Percentiles rank a stretch among this genome's conserved stretches.
These are phyloP conservation scores for Campoletis raptor DNA, from an alignment of 2,888 invertebrate genomes.

Conservation along the genomic window DNA sequence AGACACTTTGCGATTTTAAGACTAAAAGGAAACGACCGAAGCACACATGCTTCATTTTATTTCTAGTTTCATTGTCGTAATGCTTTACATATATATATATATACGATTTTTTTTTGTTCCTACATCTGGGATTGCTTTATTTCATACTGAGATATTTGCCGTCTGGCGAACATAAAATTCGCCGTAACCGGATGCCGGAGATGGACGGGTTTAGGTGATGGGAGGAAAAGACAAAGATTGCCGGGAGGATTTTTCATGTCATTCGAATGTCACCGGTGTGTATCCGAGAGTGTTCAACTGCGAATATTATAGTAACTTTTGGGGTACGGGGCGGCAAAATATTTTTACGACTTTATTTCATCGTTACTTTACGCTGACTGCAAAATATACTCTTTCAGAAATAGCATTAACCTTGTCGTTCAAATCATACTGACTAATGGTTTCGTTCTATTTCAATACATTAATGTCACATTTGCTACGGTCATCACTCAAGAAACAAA, in stretches of 20 bases:
- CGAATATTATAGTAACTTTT: slow-evolving; percentile 12
- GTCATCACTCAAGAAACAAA: background rate
- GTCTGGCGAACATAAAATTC: slow-evolving; percentile 37
- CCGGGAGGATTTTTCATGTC: slow-evolving; percentile 29
- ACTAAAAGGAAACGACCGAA: slow-evolving; percentile 33
- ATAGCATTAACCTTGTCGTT: slow-evolving; percentile 23
- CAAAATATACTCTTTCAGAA: background rate
- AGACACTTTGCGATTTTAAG: slow-evolving; percentile 44
- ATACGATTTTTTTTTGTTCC: background rate
- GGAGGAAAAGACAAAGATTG: slow-evolving; percentile 9
- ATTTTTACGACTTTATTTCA: slow-evolving; percentile 25
- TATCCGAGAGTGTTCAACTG: background rate
- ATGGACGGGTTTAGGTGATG: slow-evolving; percentile 13
- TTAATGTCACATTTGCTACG: background rate
- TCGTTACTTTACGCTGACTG: background rate
- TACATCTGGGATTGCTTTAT: slow-evolving; percentile 33
- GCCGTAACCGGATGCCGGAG: slow-evolving; percentile 24
- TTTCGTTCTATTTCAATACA: background rate
- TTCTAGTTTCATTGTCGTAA: slow-evolving; percentile 1
- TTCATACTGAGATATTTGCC: slow-evolving; percentile 45
- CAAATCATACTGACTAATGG: background rate
- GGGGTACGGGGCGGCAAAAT: background rate
- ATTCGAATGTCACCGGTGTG: slow-evolving; percentile 7
- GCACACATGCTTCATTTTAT: slow-evolving; percentile 18
- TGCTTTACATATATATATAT: background rate